Conservation (phyloP, 2,113 vertebrate genomes). For the Grammomys dolichurus region DNA sequence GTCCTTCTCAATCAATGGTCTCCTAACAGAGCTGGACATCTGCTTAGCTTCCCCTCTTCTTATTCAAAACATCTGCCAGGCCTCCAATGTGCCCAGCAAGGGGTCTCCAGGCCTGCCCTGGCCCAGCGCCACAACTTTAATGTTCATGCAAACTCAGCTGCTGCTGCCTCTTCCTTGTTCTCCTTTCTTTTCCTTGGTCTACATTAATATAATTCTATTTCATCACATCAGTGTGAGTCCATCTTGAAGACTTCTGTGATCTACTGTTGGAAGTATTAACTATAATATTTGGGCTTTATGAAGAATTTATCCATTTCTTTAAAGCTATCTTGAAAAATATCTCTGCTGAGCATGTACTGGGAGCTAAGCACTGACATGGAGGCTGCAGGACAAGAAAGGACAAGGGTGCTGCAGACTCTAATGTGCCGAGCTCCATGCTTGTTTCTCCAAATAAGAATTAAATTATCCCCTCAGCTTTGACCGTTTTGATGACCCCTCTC, state of each 20-base stretch:
- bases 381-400: no score
- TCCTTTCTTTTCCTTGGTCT: background rate
- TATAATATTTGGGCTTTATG: background rate
- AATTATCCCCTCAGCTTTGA: background rate
- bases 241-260: slow-evolving; percentile 2
- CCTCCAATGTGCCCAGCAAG: slow-evolving; percentile 1
- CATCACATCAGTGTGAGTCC: background rate
- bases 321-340: slow-evolving; percentile 25
- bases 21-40: slow-evolving; percentile 54
- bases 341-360: background rate
- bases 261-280: background rate
- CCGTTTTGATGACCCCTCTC: background rate
- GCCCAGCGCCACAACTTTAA: background rate
- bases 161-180: background rate
- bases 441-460: background rate
- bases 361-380: background rate
- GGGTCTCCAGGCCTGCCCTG: slow-evolving; percentile 54
- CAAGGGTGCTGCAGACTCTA: accelerated
- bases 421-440: background rate
- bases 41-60: slow-evolving; percentile 34
- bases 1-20: background rate
- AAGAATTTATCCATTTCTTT: slow-evolving; percentile 20
- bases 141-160: background rate
- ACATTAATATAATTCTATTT: background rate
- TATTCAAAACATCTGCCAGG: slow-evolving; percentile 40